phyloP scores from a whole-genome alignment of 2,888 invertebrate species.

The Cheilosia urbana region DNA sequence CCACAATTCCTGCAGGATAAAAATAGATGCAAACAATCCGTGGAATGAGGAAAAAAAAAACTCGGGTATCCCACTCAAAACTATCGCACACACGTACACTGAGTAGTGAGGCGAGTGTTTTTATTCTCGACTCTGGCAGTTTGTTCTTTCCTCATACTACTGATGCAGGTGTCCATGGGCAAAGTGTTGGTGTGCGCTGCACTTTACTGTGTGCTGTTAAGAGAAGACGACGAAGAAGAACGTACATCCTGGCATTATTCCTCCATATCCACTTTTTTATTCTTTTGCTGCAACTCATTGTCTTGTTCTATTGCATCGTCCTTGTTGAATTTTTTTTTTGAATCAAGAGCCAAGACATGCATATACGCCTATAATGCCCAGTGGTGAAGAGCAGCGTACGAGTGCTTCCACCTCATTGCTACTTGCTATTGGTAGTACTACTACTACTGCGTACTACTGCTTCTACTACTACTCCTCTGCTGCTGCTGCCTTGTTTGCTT shows the following conservation, averaged over 20 bases:
- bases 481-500: slow-evolving; percentile 55
- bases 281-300: slow-evolving; percentile 51
- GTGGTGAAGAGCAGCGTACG: slow-evolving; percentile 34
- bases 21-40: slow-evolving; percentile 60
- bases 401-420: slow-evolving; percentile 29
- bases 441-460: slow-evolving; percentile 30
- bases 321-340: slow-evolving; percentile 61
- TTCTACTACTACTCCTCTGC: slow-evolving; percentile 19
- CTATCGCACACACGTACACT: slow-evolving; percentile 27
- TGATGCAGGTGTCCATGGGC: slow-evolving; percentile 62
- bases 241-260: slow-evolving; percentile 45
- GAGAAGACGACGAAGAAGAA: slow-evolving; percentile 42
- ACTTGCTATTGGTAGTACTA: slow-evolving; percentile 11
- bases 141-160: slow-evolving; percentile 6
- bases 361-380: slow-evolving; percentile 41
- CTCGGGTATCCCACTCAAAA: slow-evolving; percentile 39
- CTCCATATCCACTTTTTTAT: slow-evolving; percentile 29
- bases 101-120: slow-evolving; percentile 20
- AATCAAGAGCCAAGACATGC: slow-evolving; percentile 74
- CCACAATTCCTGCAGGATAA: slow-evolving; percentile 63
- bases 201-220: slow-evolving; percentile 53
- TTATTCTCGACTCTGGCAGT: slow-evolving; percentile 9
- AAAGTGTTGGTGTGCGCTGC: slow-evolving; percentile 54
- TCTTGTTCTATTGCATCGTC: slow-evolving; percentile 75
- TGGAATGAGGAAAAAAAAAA: slow-evolving; percentile 3